Percentiles rank a stretch among this genome's conserved stretches.
Evolutionary conservation across 2,113 vertebrate genomes (phyloP).

Genomic region (Zapornia atra): DNA sequence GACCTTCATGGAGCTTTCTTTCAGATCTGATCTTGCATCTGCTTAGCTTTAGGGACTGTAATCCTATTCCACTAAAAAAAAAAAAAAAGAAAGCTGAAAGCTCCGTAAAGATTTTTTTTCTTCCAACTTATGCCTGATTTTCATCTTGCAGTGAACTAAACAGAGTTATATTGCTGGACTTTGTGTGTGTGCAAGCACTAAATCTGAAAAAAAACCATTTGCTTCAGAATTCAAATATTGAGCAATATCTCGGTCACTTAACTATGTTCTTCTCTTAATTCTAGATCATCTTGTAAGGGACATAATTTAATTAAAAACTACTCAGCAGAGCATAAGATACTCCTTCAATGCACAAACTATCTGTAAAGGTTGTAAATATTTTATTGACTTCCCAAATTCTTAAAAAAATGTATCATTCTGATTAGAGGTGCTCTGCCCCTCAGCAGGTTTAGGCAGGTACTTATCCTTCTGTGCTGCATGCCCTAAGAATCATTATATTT

Average conservation of each 20-base stretch:
- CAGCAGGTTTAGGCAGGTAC: neutral
- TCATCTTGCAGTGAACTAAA: neutral
- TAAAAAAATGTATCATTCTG: neutral
- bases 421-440: neutral
- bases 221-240: neutral
- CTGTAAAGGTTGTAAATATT: neutral
- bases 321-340: neutral
- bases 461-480: neutral
- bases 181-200: fast-evolving
- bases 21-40: neutral
- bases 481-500: neutral
- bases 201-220: neutral
- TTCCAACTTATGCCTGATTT: neutral
- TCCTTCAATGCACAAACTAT: neutral
- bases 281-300: neutral
- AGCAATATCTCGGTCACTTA: neutral
- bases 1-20: neutral
- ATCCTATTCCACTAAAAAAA: neutral
- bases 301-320: neutral
- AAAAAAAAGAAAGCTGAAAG: neutral
- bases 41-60: neutral
- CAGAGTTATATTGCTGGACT: neutral
- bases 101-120: neutral
- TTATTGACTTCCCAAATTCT: neutral
- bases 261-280: neutral